Evolutionary conservation across 2,888 invertebrate genomes (phyloP).

Genomic region (Leucophenga maculata): DNA sequence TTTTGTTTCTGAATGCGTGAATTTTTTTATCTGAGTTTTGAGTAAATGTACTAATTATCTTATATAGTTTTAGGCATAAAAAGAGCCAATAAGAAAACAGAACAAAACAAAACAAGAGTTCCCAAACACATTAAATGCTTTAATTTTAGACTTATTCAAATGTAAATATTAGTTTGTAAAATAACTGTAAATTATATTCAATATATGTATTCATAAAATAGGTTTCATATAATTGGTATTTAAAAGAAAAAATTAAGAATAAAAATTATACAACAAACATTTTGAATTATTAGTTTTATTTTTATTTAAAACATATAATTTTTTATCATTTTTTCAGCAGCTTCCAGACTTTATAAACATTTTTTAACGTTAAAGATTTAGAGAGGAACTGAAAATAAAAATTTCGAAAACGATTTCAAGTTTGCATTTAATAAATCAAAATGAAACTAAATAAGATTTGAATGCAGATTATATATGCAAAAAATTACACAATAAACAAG

Average conservation of each 20-base stretch:
- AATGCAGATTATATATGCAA: too few relatives aligned
- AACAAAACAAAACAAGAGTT: constrained; percentile 6
- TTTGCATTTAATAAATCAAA: too few relatives aligned
- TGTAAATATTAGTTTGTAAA: constrained; percentile 19
- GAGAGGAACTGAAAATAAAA: too few relatives aligned
- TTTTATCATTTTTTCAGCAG: neutral
- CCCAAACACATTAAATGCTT: constrained; percentile 14
- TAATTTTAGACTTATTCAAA: constrained; percentile 7
- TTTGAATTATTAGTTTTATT: neutral
- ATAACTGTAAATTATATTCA: constrained; percentile 3
- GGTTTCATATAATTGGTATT: constrained; percentile 11
- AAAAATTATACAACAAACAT: neutral
- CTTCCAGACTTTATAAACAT: neutral
- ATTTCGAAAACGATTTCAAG: too few relatives aligned
- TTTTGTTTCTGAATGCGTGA: neutral
- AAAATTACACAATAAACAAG: too few relatives aligned
- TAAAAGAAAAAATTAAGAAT: neutral
- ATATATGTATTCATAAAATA: neutral
- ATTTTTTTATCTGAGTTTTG: neutral
- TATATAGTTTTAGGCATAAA: neutral
- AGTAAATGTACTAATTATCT: too few relatives aligned
- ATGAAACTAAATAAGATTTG: too few relatives aligned
- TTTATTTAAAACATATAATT: neutral
- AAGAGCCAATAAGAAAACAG: neutral
- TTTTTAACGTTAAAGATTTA: too few relatives aligned